phyloP scores from a whole-genome alignment of 2,888 invertebrate species.

The Allacma fusca region DNA sequence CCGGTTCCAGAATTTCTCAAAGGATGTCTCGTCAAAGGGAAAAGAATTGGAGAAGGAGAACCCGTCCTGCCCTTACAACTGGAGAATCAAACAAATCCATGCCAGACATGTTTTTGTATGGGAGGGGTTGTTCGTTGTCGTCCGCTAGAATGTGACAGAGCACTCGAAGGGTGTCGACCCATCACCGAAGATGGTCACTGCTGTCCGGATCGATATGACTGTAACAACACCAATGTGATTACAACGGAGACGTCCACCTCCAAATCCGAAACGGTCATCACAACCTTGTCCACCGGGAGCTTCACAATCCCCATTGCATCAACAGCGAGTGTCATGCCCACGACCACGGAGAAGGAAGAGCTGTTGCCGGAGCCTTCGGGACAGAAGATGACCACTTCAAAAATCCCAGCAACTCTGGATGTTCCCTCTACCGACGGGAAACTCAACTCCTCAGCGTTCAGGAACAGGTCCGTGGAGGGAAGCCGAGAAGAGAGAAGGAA shows the following conservation, averaged over 20 bases:
- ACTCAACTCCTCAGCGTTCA: not conserved
- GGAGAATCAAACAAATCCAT: conserved; percentile 64
- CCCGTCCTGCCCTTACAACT: conserved; percentile 67
- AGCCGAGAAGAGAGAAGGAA: conserved; percentile 58
- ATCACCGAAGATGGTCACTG: conserved; percentile 80
- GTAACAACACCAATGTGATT: conserved; percentile 62
- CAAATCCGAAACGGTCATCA: not conserved
- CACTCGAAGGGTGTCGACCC: conserved; percentile 78
- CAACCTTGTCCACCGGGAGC: not conserved
- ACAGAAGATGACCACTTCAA: conserved; percentile 25
- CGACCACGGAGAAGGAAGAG: not conserved
- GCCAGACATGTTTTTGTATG: conserved; percentile 83
- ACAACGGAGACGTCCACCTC: not conserved
- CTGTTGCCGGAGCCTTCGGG: conserved; percentile 21
- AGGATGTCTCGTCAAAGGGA: conserved; percentile 74
- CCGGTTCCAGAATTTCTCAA: conserved; percentile 61
- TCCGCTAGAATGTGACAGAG: conserved; percentile 77
- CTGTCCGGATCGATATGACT: conserved; percentile 84
- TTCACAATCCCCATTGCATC: not conserved
- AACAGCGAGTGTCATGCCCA: not conserved
- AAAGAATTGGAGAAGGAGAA: conserved; percentile 75
- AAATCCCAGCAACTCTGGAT: not conserved
- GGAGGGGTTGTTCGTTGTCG: conserved; percentile 79
- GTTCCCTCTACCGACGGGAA: conserved; percentile 24
- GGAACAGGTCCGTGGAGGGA: conserved; percentile 51